Percentiles rank a stretch among this genome's conserved stretches.
These are phyloP conservation scores for Lasiommata megera DNA, from an alignment of 2,888 invertebrate species.

Conservation along the genomic window DNA sequence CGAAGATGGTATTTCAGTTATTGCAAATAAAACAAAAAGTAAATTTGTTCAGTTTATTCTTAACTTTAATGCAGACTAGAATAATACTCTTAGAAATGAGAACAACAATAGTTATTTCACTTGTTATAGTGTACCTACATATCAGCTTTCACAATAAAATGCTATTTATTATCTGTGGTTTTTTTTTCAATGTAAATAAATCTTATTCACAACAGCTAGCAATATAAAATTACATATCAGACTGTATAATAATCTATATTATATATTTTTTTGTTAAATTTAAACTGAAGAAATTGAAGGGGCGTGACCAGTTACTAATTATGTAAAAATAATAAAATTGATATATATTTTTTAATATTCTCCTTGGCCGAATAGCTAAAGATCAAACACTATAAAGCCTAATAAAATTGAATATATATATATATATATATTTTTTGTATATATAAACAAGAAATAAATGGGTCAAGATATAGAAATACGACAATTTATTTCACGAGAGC, in stretches of 20 bases:
- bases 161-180: slow-evolving; percentile 77
- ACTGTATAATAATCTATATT: slow-evolving; percentile 49
- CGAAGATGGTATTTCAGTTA: too few species aligned
- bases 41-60: slow-evolving; percentile 79
- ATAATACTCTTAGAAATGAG: slow-evolving; percentile 82
- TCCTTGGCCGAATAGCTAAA: not conserved
- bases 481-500: too few species aligned
- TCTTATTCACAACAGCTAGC: slow-evolving; percentile 81
- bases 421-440: too few species aligned
- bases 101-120: slow-evolving; percentile 81
- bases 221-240: slow-evolving; percentile 77
- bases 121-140: slow-evolving; percentile 78
- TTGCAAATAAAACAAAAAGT: slow-evolving; percentile 48
- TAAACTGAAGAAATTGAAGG: slow-evolving; percentile 33
- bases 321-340: slow-evolving; percentile 5
- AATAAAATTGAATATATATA: too few species aligned
- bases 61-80: slow-evolving; percentile 82
- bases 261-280: slow-evolving; percentile 34
- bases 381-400: not conserved
- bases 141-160: slow-evolving; percentile 77
- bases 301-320: slow-evolving; percentile 44
- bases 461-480: too few species aligned
- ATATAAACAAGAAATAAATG: too few species aligned
- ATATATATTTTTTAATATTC: not conserved
- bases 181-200: slow-evolving; percentile 70